A percentile compares a stretch with the other conserved stretches of the same genome.
These are phyloP conservation scores for Germaria angustata DNA, from an alignment of 2,888 invertebrate genomes.

Conservation along the genomic window DNA sequence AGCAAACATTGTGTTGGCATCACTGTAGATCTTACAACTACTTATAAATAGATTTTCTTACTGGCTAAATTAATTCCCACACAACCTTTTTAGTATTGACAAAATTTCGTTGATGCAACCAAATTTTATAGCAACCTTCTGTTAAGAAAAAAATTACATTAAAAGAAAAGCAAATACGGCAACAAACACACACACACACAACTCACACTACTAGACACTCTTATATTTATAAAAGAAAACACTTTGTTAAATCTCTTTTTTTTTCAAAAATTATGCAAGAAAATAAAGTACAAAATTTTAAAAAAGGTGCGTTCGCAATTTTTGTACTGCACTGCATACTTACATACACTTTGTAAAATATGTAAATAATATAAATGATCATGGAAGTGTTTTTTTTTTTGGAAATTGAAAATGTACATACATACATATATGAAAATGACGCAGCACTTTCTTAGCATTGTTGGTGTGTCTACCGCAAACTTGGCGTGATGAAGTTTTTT, in stretches of 20 bases:
- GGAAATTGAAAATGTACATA: too few relatives aligned
- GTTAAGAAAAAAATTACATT: not conserved
- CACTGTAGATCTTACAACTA: too few relatives aligned
- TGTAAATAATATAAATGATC: not conserved
- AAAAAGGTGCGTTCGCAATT: not conserved
- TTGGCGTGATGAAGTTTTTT: slow-evolving; percentile 14
- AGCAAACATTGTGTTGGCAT: too few relatives aligned
- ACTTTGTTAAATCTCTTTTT: too few relatives aligned
- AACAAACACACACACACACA: not conserved
- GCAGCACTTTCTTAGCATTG: slow-evolving; percentile 14
- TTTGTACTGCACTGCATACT: not conserved
- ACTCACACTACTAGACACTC: not conserved
- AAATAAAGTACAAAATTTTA: too few relatives aligned
- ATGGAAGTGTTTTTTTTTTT: not conserved
- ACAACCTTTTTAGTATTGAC: too few relatives aligned
- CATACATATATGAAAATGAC: not conserved
- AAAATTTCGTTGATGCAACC: too few relatives aligned
- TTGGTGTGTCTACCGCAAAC: not conserved
- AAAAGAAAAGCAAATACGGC: not conserved
- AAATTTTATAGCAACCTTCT: too few relatives aligned
- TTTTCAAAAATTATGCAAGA: too few relatives aligned
- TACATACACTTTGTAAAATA: not conserved
- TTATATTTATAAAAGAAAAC: too few relatives aligned
- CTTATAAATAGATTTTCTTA: too few relatives aligned
- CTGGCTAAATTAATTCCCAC: too few relatives aligned